phyloP scores from a whole-genome alignment of 2,113 vertebrate genomes.

The Stercorarius parasiticus region DNA sequence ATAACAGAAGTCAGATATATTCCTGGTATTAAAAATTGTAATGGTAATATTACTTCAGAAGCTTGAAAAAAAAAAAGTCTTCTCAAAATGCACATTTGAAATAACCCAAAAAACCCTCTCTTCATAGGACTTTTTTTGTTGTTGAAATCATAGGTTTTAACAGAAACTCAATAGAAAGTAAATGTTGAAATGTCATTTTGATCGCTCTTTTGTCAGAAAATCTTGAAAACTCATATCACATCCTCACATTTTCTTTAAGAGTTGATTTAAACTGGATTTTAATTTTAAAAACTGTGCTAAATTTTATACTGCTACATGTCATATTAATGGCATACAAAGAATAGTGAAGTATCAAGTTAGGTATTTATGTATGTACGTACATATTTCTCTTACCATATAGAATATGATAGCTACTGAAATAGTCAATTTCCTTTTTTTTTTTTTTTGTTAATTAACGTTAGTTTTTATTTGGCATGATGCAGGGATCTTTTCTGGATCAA shows the following conservation, averaged over 20 bases:
- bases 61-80: background rate
- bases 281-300: background rate
- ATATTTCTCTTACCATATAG: background rate
- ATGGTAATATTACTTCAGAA: background rate
- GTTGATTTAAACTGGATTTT: background rate
- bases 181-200: conserved; percentile 26
- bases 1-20: background rate
- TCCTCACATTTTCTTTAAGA: conserved; percentile 14
- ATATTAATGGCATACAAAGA: background rate
- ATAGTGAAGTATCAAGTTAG: background rate
- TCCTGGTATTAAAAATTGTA: background rate
- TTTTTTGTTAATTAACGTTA: background rate
- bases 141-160: conserved; percentile 14
- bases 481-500: background rate
- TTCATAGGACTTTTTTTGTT: background rate
- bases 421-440: background rate
- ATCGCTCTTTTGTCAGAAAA: conserved; percentile 8
- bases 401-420: background rate
- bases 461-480: background rate
- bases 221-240: background rate
- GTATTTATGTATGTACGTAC: background rate
- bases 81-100: background rate
- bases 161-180: background rate
- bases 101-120: background rate
- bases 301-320: conserved; percentile 32